Conservation (phyloP, 2,888 invertebrate species). For the Drosophila rellima region DNA sequence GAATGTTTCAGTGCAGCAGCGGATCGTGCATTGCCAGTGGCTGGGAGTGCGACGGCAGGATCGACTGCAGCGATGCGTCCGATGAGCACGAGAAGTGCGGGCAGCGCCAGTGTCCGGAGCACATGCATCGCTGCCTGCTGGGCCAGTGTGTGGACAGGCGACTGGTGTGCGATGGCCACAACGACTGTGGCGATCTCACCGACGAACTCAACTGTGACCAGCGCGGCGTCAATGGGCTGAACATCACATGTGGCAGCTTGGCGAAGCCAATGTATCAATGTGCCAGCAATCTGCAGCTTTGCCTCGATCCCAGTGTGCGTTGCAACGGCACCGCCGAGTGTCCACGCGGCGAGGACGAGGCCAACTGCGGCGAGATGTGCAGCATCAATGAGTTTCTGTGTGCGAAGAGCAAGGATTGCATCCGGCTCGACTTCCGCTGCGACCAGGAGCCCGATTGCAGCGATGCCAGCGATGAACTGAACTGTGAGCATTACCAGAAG, state of each 20-base stretch:
- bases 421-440: constrained; percentile 88
- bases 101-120: constrained; percentile 74
- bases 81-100: constrained; percentile 89
- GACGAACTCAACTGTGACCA: constrained; percentile 87
- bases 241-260: constrained; percentile 86
- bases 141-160: constrained; percentile 87
- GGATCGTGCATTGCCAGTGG: constrained; percentile 90
- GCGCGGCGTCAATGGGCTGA: neutral
- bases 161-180: constrained; percentile 87
- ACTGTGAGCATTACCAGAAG: constrained; percentile 80
- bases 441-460: constrained; percentile 89
- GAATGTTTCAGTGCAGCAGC: constrained; percentile 88
- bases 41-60: constrained; percentile 90
- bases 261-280: constrained; percentile 81
- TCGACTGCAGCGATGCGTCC: constrained; percentile 91
- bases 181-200: constrained; percentile 88
- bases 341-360: constrained; percentile 91
- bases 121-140: constrained; percentile 85
- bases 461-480: constrained; percentile 91
- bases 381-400: constrained; percentile 89
- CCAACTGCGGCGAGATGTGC: constrained; percentile 87
- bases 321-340: constrained; percentile 90
- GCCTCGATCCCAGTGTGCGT: constrained; percentile 84
- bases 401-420: constrained; percentile 88
- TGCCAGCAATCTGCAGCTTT: constrained; percentile 75